Evolutionary conservation across 1,140 invertebrate species (phyloP), one percentile per base, ranked within the genome.

Genomic region (Maniola jurtina): DNA sequence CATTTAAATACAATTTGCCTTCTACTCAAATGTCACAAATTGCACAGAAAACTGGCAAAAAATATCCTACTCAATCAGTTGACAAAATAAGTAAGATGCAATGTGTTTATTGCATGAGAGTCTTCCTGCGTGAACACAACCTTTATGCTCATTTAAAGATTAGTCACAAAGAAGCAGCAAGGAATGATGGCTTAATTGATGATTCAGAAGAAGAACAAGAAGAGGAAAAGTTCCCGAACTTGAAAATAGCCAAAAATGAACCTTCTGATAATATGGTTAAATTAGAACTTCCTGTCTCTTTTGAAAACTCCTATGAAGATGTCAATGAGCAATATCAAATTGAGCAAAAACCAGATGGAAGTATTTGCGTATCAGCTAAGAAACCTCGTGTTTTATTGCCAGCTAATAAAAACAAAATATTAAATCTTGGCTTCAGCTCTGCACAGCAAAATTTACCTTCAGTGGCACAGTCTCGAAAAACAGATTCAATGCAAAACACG

Each of bases 41-140:
- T 93, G 93, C 81, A 72, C 92, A 92, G 76, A 91, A 84, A 65
- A 93, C 83, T 64, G 93, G 91, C 36, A 93, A 93, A 75, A 92
- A 85, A 81, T 92, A 90, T 72, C n/a, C 13, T 6, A 38, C 2
- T 16, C 55, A 11, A 36, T 13, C 55, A 15, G 14, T n/a, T 15
- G 90, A 93, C 65, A 86, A 71, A 75, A 90, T 84, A 73, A 73
- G 81, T 34, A 88, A 88, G 65, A 88, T 92, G 61, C 93, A 94
- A 76, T 96, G 95, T 80, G 92, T 93, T 65, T 95, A 94, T 75
- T 96, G 95, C 80, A 88, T 92, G 47, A 94, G 94, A 80, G 86
- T 92, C 59, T 95, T 95, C 73, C 90, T 93, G 38, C 91, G 94
- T 47, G 93, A 93, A 72, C 84, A 91, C 7, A 93, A 94, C 77